phyloP scores from a whole-genome alignment of 2,113 vertebrate genomes.

The Oryzias celebensis region DNA sequence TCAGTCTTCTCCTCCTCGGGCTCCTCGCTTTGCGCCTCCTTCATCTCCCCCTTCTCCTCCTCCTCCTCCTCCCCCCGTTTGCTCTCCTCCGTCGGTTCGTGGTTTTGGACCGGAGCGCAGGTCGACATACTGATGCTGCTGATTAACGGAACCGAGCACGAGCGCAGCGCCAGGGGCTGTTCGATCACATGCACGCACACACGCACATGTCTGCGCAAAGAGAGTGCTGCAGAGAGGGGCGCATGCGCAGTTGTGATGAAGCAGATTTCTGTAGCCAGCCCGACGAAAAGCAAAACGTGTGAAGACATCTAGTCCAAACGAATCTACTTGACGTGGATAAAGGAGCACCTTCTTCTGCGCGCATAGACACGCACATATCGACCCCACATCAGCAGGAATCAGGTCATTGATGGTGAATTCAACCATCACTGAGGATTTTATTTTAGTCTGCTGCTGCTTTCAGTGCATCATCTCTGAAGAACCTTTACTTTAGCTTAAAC shows the following conservation, averaged over 20 bases:
- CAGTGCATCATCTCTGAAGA: no score
- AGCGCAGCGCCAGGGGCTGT: slow-evolving; percentile 9
- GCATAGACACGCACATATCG: no score
- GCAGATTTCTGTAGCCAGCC: no score
- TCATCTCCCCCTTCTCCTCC: slow-evolving; percentile 50
- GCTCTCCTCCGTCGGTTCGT: not conserved
- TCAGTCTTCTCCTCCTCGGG: slow-evolving; percentile 58
- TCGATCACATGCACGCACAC: slow-evolving; percentile 12
- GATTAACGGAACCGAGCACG: slow-evolving; percentile 20
- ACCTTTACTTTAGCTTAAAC: not conserved
- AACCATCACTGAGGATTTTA: no score
- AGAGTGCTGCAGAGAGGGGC: slow-evolving; percentile 28
- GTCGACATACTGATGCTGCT: slow-evolving; percentile 30
- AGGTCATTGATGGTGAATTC: no score
- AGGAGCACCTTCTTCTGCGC: no score
- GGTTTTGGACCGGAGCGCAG: slow-evolving; percentile 20
- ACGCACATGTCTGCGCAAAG: slow-evolving; percentile 1
- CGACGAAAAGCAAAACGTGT: no score
- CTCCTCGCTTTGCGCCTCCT: slow-evolving; percentile 69
- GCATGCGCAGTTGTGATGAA: slow-evolving; percentile 32
- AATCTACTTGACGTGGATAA: no score
- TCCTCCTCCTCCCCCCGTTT: not conserved
- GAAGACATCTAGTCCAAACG: no score
- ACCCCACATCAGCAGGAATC: no score
- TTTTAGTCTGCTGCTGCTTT: no score